Percentiles rank a stretch among this genome's conserved stretches.
These are phyloP conservation scores for Oreonectes daqikongensis DNA, from an alignment of 2,797 vertebrate species.

Conservation along the genomic window DNA sequence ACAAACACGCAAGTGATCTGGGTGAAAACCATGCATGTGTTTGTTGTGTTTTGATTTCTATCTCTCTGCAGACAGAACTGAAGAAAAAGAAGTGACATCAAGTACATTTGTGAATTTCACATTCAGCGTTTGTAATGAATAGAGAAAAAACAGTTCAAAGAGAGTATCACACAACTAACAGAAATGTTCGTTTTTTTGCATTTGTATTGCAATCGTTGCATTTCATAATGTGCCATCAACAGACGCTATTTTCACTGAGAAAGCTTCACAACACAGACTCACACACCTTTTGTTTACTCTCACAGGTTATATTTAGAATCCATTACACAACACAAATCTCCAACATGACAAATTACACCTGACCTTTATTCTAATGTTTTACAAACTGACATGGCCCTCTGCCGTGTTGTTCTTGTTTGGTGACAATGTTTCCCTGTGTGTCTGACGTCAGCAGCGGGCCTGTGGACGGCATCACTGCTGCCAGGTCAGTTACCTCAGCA, in stretches of 20 bases:
- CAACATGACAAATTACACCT: conserved; percentile 53
- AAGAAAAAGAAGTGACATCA: conserved; percentile 61
- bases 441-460: conserved; percentile 51
- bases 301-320: conserved; percentile 45
- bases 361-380: conserved; percentile 54
- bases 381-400: conserved; percentile 51
- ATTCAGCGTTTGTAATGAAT: conserved; percentile 15
- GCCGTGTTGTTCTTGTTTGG: conserved; percentile 49
- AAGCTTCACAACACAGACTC: not conserved
- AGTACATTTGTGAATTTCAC: conserved; percentile 54
- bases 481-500: conserved; percentile 63
- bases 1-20: conserved; percentile 65
- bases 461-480: conserved; percentile 35
- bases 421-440: conserved; percentile 48
- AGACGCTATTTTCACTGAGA: conserved; percentile 11
- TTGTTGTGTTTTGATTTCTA: conserved; percentile 37
- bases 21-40: conserved; percentile 41
- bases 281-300: conserved; percentile 1
- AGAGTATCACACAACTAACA: not conserved
- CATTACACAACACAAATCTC: conserved; percentile 40
- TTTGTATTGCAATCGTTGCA: not conserved
- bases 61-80: conserved; percentile 15
- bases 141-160: not conserved
- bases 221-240: not conserved
- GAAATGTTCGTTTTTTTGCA: not conserved